Evolutionary conservation across 2,797 vertebrate genomes (phyloP), one percentile per base, ranked within the genome.

Genomic region (Psittacula derbiana): DNA sequence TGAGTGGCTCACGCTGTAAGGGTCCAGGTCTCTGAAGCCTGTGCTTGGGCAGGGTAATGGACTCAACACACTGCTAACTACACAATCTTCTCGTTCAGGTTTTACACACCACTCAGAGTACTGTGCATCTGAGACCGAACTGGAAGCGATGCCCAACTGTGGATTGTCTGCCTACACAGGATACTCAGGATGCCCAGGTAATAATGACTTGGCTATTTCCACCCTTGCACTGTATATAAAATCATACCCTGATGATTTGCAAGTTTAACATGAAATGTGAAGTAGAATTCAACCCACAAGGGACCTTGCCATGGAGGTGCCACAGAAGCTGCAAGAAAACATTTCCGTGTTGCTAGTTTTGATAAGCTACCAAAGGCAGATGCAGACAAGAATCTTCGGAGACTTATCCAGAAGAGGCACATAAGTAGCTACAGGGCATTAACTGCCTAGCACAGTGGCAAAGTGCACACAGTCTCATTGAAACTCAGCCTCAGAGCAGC

Each of bases 101-200:
- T 74, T 73, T 41, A 43, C 2, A 33, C 28, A 5, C 8, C 3
- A 0, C 3, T 55, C 8, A 4, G 40, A 50, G 31, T 12, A 8
- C 14, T 24, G 49, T 12, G 49, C 10, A 10, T 24, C 73, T 78
- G 64, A 1, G 10, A 33, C 62, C 3, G 6, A 25, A 19, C n/a
- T 53, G 27, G 65, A 60, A 60, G 19, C 1, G 2, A 62, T 25
- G 49, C 36, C 44, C 80, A 79, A 44, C 66, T 50, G 86, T n/a
- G 67, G 27, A 50, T 50, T 50, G 21, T 20, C 1, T 28, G 9
- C 8, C 69, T 55, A 40, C 36, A 28, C 18, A 30, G 66, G 30
- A 47, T 36, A n/a, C 60, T 23, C 8, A 36, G 47, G 50, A 11
- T 50, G 49, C 27, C 27, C 65, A 94, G 65, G 80, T 57, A 79